Percentiles rank a stretch among this genome's conserved stretches.
Conservation (phyloP, 2,113 vertebrate genomes). For the Myxocyprinus asiaticus region DNA sequence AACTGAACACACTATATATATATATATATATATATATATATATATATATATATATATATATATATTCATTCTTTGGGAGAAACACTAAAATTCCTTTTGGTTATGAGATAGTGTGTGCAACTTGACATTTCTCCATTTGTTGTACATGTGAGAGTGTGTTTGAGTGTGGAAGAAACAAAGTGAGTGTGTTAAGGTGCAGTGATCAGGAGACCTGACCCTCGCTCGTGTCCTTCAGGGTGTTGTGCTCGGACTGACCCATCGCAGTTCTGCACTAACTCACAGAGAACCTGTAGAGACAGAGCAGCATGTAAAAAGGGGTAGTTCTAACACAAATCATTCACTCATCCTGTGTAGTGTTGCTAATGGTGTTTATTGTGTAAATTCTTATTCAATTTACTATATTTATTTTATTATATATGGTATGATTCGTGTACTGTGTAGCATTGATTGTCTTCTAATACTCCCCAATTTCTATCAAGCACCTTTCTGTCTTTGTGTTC, state of each 20-base stretch:
- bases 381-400: too few species aligned
- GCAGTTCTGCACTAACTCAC: slow-evolving; percentile 49
- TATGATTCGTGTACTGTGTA: too few species aligned
- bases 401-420: too few species aligned
- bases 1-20: slow-evolving; percentile 35
- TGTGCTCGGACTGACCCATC: neutral
- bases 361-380: too few species aligned
- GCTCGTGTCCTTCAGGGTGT: slow-evolving; percentile 1
- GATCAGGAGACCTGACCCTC: slow-evolving; percentile 8
- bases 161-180: neutral
- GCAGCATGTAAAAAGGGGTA: too few species aligned
- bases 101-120: slow-evolving; percentile 46
- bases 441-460: too few species aligned
- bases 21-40: too few species aligned
- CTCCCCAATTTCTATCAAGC: too few species aligned
- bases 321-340: too few species aligned
- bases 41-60: too few species aligned
- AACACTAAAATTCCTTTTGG: slow-evolving; percentile 44
- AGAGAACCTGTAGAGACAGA: slow-evolving; percentile 51
- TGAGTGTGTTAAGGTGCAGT: slow-evolving; percentile 38
- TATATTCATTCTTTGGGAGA: slow-evolving; percentile 23
- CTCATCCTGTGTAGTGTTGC: too few species aligned
- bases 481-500: too few species aligned
- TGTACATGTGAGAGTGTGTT: slow-evolving; percentile 18
- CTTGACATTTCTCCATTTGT: slow-evolving; percentile 18